A percentile compares a stretch with the other conserved stretches of the same genome.
phyloP scores from a whole-genome alignment of 2,888 invertebrate genomes.

The Prosopocoilus inquinatus region DNA sequence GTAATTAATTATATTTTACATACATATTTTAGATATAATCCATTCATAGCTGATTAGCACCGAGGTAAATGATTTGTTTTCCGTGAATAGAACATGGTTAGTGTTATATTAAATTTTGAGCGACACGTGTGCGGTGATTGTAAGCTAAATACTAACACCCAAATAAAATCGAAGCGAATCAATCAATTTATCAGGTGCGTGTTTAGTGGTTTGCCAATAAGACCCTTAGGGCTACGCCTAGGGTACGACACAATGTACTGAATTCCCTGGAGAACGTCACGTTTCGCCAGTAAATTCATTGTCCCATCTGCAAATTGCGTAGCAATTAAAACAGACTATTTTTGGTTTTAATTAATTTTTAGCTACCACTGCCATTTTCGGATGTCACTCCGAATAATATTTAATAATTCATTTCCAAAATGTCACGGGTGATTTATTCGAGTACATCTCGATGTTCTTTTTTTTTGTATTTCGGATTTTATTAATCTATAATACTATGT shows the following conservation, averaged over 20 bases:
- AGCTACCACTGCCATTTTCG: conserved; percentile 2
- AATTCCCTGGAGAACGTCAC: conserved; percentile 41
- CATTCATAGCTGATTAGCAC: too few species aligned
- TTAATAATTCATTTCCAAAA: background rate
- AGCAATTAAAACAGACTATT: conserved; percentile 42
- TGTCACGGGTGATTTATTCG: background rate
- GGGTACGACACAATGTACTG: conserved; percentile 30
- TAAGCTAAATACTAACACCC: conserved; percentile 17
- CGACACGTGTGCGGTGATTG: background rate
- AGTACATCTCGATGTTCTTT: background rate
- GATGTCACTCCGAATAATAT: background rate
- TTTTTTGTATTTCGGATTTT: too few species aligned
- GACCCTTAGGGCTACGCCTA: conserved; percentile 29
- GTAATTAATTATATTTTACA: too few species aligned
- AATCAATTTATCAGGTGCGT: conserved; percentile 39
- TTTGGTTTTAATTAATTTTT: conserved; percentile 34
- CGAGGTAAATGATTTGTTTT: too few species aligned
- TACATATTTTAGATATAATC: too few species aligned
- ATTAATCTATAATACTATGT: too few species aligned
- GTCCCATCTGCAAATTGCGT: conserved; percentile 46
- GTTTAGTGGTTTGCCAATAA: conserved; percentile 37
- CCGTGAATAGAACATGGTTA: too few species aligned
- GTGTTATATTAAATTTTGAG: conserved; percentile 1
- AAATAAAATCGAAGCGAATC: conserved; percentile 30
- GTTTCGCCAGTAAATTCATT: conserved; percentile 44